phyloP scores from a whole-genome alignment of 2,797 vertebrate species.

The Cyprinodon diabolis region DNA sequence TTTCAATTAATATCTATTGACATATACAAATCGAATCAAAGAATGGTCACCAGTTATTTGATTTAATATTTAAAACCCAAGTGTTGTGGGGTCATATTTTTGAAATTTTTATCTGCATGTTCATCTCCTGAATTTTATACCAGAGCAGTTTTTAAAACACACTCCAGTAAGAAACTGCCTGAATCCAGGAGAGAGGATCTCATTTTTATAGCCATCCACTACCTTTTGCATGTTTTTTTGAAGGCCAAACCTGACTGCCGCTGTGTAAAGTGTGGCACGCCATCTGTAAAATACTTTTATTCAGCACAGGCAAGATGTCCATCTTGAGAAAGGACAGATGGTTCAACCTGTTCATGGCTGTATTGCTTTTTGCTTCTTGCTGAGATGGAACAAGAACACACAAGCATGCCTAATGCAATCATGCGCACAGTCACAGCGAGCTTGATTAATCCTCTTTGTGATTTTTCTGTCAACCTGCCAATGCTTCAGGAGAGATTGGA shows the following conservation, averaged over 20 bases:
- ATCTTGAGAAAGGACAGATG: conserved; percentile 55
- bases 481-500: conserved; percentile 35
- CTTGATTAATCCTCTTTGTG: conserved; percentile 53
- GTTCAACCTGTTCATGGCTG: conserved; percentile 40
- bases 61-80: not conserved
- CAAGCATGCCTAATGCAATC: conserved; percentile 12
- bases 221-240: conserved; percentile 9
- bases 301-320: conserved; percentile 25
- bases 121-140: conserved; percentile 12
- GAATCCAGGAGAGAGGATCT: conserved; percentile 49
- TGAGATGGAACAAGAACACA: conserved; percentile 42
- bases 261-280: conserved; percentile 36
- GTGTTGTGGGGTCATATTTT: too few species aligned
- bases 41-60: not conserved
- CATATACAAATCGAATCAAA: not conserved
- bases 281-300: conserved; percentile 40
- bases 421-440: conserved; percentile 17
- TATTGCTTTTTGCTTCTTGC: conserved; percentile 33
- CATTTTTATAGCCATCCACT: conserved; percentile 17
- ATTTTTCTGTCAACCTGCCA: conserved; percentile 23
- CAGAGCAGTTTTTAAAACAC: conserved; percentile 21
- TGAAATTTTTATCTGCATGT: not conserved
- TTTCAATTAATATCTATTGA: not conserved
- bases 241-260: conserved; percentile 58
- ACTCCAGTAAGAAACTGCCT: conserved; percentile 15